Base-by-base conservation (phyloP, 2,888 invertebrate species). In the Sphinx pinastri region DNA sequence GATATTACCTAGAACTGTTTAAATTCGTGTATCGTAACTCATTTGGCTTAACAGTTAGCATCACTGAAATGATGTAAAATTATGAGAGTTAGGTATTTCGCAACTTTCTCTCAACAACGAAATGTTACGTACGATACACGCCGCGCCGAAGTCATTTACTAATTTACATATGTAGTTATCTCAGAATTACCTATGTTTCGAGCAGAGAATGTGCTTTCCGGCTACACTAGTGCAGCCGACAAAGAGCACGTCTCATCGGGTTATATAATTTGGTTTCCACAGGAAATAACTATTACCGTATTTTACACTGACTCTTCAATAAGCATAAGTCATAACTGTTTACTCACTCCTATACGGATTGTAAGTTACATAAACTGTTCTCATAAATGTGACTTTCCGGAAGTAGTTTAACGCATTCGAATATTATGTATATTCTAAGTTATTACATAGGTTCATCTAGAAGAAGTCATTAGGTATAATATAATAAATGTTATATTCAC, bases 31-130 rank as follows among this genome's bases (percentile, higher is more conserved):
- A 25, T 25, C 1, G 25, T 25, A 25, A 38, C 4, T 79, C 79
- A 76, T 78, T 77, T 75, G 70, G 75, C 76, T 78, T 38, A 38
- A 80, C 79, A 77, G 73, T 72, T 38, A n/a, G 2, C 59, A 79
- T 70, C 25, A 25, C 25, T 25, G 2, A 25, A 25, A 25, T 25
- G 25, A 25, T 25, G 25, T 76, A 75, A 74, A 76, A 74, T 73
- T 47, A 72, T 72, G 76, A 77, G 74, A 76, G n/a, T n/a, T n/a
- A n/a, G 76, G 72, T 74, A 79, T 80, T 79, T 72, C 74, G 74
- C 73, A 76, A 82, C 88, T 88, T 88, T 88, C 88, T 81, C 87
- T 77, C 74, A 72, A 73, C 72, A 78, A 58, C 67, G 76, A 77
- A 80, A 73, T 75, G 75, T 75, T 81, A 79, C 76, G 54, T 52